Evolutionary conservation across 2,113 vertebrate genomes (phyloP).

Genomic region (Dromas ardeola): DNA sequence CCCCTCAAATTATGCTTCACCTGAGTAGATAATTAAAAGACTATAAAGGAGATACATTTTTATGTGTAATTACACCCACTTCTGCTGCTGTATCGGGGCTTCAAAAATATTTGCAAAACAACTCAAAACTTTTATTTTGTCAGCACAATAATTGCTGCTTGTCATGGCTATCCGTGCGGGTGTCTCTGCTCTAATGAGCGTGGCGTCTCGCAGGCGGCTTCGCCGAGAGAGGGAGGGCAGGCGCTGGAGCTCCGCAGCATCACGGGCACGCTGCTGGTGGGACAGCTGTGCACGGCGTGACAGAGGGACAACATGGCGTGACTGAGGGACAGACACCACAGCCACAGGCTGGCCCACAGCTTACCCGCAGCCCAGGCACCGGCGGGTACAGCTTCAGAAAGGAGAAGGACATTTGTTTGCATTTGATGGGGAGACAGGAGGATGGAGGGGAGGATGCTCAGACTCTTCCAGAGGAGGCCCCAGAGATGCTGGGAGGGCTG

Average conservation of each 20-base stretch:
- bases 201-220: background rate
- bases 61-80: conserved; percentile 62
- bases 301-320: fast-evolving
- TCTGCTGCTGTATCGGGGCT: conserved; percentile 5
- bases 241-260: background rate
- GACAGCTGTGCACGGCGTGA: background rate
- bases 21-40: conserved; percentile 74
- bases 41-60: conserved; percentile 63
- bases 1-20: conserved; percentile 71
- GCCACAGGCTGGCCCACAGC: background rate
- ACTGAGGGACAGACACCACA: fast-evolving
- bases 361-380: background rate
- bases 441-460: background rate
- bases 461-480: no score
- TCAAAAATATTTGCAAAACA: conserved; percentile 74
- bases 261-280: background rate
- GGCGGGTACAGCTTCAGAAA: fast-evolving
- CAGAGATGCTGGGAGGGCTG: no score
- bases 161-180: background rate
- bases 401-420: background rate
- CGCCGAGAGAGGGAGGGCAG: background rate
- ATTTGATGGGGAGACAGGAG: background rate
- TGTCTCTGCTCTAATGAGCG: background rate
- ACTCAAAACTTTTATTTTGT: conserved; percentile 66
- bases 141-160: conserved; percentile 60